These are phyloP conservation scores for Rhineura floridana DNA, from an alignment of 2,113 vertebrate genomes.

Conservation along the genomic window DNA sequence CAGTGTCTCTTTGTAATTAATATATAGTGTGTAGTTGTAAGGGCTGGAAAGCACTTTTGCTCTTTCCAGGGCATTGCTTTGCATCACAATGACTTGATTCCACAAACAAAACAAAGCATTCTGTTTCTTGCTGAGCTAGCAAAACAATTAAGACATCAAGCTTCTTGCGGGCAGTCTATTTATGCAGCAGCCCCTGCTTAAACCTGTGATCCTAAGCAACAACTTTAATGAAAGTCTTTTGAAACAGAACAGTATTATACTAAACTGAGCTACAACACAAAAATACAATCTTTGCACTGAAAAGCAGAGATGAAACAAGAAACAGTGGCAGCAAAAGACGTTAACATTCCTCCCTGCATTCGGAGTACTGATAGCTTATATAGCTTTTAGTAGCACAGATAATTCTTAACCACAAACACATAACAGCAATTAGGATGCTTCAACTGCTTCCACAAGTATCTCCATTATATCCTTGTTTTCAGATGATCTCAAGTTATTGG, in stretches of 20 bases:
- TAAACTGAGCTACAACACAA: background rate
- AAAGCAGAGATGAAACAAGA: constrained; percentile 25
- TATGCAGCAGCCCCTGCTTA: constrained; percentile 33
- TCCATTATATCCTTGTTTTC: background rate
- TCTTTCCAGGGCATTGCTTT: constrained; percentile 68
- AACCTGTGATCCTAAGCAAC: constrained; percentile 38
- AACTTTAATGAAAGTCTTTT: background rate
- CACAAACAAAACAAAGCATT: constrained; percentile 71
- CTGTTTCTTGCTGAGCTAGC: constrained; percentile 57
- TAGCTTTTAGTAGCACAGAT: background rate
- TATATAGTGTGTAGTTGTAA: constrained; percentile 61
- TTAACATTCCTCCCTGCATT: background rate
- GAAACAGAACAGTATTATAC: background rate
- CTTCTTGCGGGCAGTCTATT: constrained; percentile 31
- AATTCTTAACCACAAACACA: fast-evolving
- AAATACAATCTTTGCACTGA: constrained; percentile 5
- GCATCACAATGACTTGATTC: constrained; percentile 73
- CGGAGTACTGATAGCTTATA: fast-evolving
- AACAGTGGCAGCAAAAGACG: constrained; percentile 11
- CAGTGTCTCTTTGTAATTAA: constrained; percentile 72
- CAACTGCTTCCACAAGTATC: background rate
- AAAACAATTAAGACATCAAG: constrained; percentile 60
- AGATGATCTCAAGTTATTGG: fast-evolving
- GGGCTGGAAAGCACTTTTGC: constrained; percentile 61
- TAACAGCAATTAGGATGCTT: background rate